phyloP scores from a whole-genome alignment of 2,888 invertebrate genomes.

The Crioceris asparagi region DNA sequence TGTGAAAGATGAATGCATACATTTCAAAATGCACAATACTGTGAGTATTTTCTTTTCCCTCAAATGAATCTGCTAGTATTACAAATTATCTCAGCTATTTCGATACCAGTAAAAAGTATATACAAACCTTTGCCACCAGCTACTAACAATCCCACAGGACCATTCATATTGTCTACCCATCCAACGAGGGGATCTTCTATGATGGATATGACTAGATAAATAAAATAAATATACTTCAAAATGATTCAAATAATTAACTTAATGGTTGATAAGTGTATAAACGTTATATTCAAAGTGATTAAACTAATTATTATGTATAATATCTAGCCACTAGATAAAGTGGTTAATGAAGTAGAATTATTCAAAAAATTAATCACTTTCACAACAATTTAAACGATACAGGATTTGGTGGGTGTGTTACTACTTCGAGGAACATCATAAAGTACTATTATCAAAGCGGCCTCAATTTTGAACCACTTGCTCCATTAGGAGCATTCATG shows the following conservation, averaged over 20 bases:
- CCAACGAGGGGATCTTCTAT: slow-evolving; percentile 18
- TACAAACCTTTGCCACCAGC: slow-evolving; percentile 36
- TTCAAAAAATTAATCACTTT: too few relatives aligned
- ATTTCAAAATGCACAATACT: too few relatives aligned
- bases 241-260: background rate
- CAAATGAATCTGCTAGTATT: background rate
- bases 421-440: too few relatives aligned
- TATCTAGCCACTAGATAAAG: background rate
- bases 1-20: too few relatives aligned
- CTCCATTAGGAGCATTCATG: too few relatives aligned
- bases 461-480: too few relatives aligned
- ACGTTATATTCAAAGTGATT: background rate
- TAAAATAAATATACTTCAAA: slow-evolving; percentile 5
- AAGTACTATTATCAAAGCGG: too few relatives aligned
- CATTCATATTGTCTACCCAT: slow-evolving; percentile 90
- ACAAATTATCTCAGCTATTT: background rate
- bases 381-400: too few relatives aligned
- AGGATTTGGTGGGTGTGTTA: too few relatives aligned
- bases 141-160: slow-evolving; percentile 65
- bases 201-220: slow-evolving; percentile 21
- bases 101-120: background rate
- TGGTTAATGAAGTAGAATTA: too few relatives aligned
- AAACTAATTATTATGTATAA: too few relatives aligned
- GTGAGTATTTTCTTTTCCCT: too few relatives aligned
- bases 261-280: background rate